These are phyloP conservation scores for Dryomyza anilis DNA, from an alignment of 2,888 invertebrate species.

Conservation along the genomic window DNA sequence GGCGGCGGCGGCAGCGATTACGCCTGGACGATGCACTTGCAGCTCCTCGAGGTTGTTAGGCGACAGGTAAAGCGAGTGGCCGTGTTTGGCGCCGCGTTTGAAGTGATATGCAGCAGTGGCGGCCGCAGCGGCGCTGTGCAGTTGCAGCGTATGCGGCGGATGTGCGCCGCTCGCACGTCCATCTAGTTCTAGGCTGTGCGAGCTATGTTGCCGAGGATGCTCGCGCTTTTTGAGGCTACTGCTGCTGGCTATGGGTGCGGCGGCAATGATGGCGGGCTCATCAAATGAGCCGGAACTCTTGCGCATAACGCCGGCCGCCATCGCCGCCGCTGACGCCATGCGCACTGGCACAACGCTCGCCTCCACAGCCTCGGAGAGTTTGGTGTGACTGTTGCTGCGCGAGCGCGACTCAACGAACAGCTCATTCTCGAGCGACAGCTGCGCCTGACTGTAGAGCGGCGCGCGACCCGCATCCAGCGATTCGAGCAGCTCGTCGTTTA, in stretches of 20 bases:
- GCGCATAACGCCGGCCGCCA: conserved; percentile 43
- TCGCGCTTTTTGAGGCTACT: conserved; percentile 54
- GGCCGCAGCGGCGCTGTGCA: conserved; percentile 54
- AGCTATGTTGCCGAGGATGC: conserved; percentile 57
- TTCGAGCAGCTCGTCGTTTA: conserved; percentile 59
- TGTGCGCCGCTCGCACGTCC: conserved; percentile 54
- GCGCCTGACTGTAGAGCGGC: conserved; percentile 50
- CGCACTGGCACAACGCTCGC: conserved; percentile 44
- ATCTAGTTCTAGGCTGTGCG: conserved; percentile 59
- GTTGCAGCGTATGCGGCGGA: conserved; percentile 47
- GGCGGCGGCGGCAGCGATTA: conserved; percentile 55
- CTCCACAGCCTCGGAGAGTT: conserved; percentile 56
- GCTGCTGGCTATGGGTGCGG: conserved; percentile 41
- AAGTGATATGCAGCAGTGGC: conserved; percentile 57
- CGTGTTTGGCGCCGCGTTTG: conserved; percentile 58
- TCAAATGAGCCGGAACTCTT: conserved; percentile 57
- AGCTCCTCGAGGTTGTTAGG: conserved; percentile 60
- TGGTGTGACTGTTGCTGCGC: conserved; percentile 59
- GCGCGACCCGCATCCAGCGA: conserved; percentile 46
- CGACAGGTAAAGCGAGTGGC: conserved; percentile 59
- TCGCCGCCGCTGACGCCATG: conserved; percentile 33
- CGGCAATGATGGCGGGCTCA: conserved; percentile 43
- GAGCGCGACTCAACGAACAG: conserved; percentile 57
- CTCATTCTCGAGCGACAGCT: conserved; percentile 59
- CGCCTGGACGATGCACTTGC: conserved; percentile 56